Evolutionary conservation across 2,888 invertebrate genomes (phyloP), one percentile per base, ranked within the genome.

Genomic region (Allolobophora icterica): DNA sequence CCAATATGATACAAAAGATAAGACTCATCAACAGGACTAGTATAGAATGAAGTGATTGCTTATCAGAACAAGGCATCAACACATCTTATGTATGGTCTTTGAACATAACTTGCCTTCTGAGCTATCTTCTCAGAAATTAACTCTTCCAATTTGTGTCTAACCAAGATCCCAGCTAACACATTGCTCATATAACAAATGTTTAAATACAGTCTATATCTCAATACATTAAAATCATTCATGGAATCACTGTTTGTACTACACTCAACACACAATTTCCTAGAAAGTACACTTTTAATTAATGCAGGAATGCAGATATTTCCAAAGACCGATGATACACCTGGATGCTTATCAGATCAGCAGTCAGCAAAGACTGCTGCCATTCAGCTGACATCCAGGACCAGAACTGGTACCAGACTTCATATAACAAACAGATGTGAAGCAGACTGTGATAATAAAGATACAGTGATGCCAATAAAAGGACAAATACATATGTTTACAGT

Each of bases 401-500:
- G 30, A 30, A 71, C n/a, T 71, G n/a, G 71, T n/a, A 71, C 71
- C 71, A 71, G 71, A 71, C 52, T 24, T n/a, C 17, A 71, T 71
- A 71, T n/a, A 71, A 52, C 52, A 52, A 52, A 71, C 71, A 71
- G 71, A 71, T 71, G 71, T 71, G 71, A n/a, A 71, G n/a, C 71
- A 71, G 71, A n/a, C 71, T 71, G 1, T 21, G 71, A 71, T n/a
- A 30, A 71, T 71, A 71, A n/a, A 71, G 71, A n/a, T 71, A 71
- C 71, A 71, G 71, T 11, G 5, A 30, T n/a, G 71, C 71, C 71
- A 71, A 71, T 71, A 71, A n/a, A 45, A 13, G 30, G 71, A 71
- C 71, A 71, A 52, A 21, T 52, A 52, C 52, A 52, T 52, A 24
- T 52, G 52, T 52, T 52, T 52, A 52, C 52, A 52, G 52, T 52